Evolutionary conservation across 2,888 invertebrate genomes (phyloP), one percentile per base, ranked within the genome.

Genomic region (Campaea margaritaria): DNA sequence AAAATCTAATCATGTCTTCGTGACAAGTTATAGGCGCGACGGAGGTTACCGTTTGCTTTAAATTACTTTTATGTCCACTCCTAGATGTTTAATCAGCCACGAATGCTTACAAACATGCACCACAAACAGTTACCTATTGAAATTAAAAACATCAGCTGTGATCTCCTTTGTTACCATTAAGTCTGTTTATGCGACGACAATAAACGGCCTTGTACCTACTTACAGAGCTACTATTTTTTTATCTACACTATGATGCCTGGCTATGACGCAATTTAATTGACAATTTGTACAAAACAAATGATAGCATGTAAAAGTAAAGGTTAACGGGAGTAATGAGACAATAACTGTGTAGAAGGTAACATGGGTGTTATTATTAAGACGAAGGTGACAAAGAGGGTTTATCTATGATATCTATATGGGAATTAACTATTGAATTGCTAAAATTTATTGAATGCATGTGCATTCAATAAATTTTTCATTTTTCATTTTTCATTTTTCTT

Each of bases 151-250:
- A 76, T 28, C 45, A 10, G 45, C 64, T 62, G 56, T 57, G 57
- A 68, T 55, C 58, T 64, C 64, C 70, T 71, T 66, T 59, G 65
- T 60, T 54, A 55, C 49, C 68, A 65, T 66, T 61, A 59, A 67
- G 69, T 75, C 66, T 65, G 70, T 74, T 69, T 67, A 69, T 75
- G 61, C 68, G 70, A 74, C 78, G 79, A 81, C 81, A 81, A 78
- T 74, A 74, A 75, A 64, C 67, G 75, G 73, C 84, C 82, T 83
- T 79, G 31, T 31, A 9, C 10, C 79, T 76, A 57, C 68, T 58
- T 63, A 69, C 69, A 70, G 21, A 21, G 70, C 67, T 67, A 76
- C 78, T 80, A 83, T 85, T 77, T 74, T 81, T 78, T 81, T 79
- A 83, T 83, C 78, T 78, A 69, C 69, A 66, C 70, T 74, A 68